Evolutionary conservation across 2,888 invertebrate species (phyloP).

Genomic region (Cantharis nigra): DNA sequence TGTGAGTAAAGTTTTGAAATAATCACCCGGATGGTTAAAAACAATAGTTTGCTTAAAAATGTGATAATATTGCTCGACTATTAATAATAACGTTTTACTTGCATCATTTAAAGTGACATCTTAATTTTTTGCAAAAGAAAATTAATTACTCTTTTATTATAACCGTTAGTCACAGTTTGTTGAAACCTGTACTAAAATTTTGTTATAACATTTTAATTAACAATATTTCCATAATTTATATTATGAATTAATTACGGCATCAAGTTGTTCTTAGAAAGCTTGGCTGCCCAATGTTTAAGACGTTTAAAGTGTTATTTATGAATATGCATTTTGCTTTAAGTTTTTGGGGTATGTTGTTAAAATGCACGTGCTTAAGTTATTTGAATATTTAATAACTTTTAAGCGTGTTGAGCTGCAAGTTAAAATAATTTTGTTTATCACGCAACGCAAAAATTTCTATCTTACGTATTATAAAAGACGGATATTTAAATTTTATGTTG

Average conservation of each 20-base stretch:
- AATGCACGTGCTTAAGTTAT: constrained; percentile 19
- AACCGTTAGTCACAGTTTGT: background rate
- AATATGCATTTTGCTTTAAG: constrained; percentile 20
- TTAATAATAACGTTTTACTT: background rate
- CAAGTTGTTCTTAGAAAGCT: background rate
- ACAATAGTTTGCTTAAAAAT: background rate
- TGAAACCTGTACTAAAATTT: constrained; percentile 1
- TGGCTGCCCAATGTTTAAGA: constrained; percentile 10
- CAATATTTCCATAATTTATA: constrained; percentile 7
- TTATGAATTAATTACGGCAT: constrained; percentile 8
- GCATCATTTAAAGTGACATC: background rate
- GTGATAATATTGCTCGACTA: background rate
- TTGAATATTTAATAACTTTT: constrained; percentile 15
- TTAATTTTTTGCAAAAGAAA: background rate
- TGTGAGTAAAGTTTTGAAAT: too few relatives aligned
- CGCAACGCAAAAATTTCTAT: background rate
- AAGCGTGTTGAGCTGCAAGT: constrained; percentile 1
- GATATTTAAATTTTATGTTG: background rate
- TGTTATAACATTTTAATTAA: constrained; percentile 1
- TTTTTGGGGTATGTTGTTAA: constrained; percentile 10
- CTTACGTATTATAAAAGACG: background rate
- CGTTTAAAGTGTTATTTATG: constrained; percentile 20
- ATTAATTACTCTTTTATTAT: background rate
- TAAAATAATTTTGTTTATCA: background rate
- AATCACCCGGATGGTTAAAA: too few relatives aligned